Evolutionary conservation across 2,888 invertebrate species (phyloP).

Genomic region (Oxytorus armatus): DNA sequence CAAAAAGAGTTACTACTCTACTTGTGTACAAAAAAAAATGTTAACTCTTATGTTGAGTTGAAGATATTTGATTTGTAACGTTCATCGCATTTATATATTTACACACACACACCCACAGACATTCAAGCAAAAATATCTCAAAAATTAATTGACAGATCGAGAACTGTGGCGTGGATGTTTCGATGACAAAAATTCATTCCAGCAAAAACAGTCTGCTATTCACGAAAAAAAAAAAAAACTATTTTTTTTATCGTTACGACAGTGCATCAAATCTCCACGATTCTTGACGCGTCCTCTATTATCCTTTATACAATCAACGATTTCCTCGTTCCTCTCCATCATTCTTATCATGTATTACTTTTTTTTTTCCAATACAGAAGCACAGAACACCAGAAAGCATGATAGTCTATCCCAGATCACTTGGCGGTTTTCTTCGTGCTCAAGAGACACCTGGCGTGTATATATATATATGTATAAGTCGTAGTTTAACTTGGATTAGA

Average conservation of each 20-base stretch:
- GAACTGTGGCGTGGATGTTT: too few species aligned
- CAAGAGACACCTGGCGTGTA: slow-evolving; percentile 50
- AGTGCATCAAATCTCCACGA: slow-evolving; percentile 59
- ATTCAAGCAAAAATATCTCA: background rate
- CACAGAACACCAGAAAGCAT: slow-evolving; percentile 58
- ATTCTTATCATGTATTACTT: slow-evolving; percentile 1
- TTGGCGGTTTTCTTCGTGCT: slow-evolving; percentile 51
- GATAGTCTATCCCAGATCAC: slow-evolving; percentile 52
- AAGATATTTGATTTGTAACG: slow-evolving; percentile 1
- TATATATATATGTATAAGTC: slow-evolving; percentile 53
- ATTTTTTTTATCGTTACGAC: background rate
- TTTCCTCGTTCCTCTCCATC: background rate
- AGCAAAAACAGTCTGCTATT: background rate
- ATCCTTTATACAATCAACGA: slow-evolving; percentile 40
- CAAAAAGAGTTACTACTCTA: slow-evolving; percentile 13
- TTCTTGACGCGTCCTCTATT: slow-evolving; percentile 25
- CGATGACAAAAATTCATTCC: too few species aligned
- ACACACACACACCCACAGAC: background rate
- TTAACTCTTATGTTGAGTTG: background rate
- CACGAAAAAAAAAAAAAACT: slow-evolving; percentile 4
- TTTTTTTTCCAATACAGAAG: slow-evolving; percentile 45
- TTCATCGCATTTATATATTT: background rate
- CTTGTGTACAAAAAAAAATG: background rate
- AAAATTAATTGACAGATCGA: background rate
- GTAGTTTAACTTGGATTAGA: slow-evolving; percentile 55